Conservation (phyloP, 2,113 vertebrate genomes). For the Budorcas taxicolor region DNA sequence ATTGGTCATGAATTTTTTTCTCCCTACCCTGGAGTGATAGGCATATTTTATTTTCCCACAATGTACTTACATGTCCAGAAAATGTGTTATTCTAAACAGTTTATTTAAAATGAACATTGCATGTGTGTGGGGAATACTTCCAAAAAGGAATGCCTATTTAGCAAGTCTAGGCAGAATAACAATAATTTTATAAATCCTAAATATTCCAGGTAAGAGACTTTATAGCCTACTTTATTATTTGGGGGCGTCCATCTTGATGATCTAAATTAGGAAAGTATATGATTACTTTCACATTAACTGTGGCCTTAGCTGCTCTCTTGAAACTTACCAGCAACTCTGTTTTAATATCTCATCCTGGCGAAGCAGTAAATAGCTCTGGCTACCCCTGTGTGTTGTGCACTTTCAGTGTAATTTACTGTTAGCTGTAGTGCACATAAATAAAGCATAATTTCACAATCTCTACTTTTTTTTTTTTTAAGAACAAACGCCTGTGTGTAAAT, state of each 20-base stretch:
- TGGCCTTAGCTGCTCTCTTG: background rate
- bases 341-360: background rate
- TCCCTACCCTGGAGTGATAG: background rate
- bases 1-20: background rate
- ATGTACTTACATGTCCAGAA: background rate
- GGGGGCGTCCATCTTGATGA: background rate
- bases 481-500: background rate
- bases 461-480: conserved; percentile 46
- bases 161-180: background rate
- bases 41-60: background rate
- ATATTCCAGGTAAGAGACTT: background rate
- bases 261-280: background rate
- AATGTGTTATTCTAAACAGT: background rate
- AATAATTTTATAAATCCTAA: background rate
- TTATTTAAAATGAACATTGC: conserved; percentile 23
- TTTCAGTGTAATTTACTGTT: conserved; percentile 45
- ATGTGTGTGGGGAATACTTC: background rate
- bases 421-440: conserved; percentile 38
- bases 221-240: background rate
- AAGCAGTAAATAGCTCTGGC: conserved; percentile 34
- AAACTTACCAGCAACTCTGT: background rate
- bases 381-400: conserved; percentile 23
- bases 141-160: background rate
- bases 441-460: background rate
- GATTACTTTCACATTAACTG: background rate